Percentiles rank a stretch among this genome's conserved stretches.
These are phyloP conservation scores for Echinarachnius parma DNA, from an alignment of 53 echinoderm and acorn worm species.

Conservation along the genomic window DNA sequence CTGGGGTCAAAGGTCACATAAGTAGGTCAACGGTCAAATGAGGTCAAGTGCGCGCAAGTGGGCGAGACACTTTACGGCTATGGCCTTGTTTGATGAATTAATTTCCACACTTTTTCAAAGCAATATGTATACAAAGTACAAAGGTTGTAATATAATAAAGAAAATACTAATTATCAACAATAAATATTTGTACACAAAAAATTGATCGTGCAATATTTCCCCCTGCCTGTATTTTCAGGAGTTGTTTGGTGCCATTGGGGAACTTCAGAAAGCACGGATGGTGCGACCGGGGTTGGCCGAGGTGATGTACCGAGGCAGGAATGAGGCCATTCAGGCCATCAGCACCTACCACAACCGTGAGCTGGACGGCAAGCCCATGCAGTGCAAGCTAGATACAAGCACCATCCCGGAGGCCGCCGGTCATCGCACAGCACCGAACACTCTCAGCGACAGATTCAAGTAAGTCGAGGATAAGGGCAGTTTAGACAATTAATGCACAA, in stretches of 20 bases:
- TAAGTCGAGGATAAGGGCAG: too few species aligned
- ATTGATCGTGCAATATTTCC: not conserved
- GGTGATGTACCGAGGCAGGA: conserved; percentile 74
- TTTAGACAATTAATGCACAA: too few species aligned
- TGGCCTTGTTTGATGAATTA: too few species aligned
- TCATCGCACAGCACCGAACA: conserved; percentile 41
- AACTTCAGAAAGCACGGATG: conserved; percentile 69
- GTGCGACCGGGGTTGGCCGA: conserved; percentile 81
- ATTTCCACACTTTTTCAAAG: too few species aligned
- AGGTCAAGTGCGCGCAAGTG: too few species aligned
- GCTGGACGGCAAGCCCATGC: conserved; percentile 95
- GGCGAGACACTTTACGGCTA: too few species aligned
- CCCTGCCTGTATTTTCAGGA: conserved; percentile 45
- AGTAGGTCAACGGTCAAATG: too few species aligned
- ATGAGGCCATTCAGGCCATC: conserved; percentile 84
- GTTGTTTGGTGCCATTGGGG: conserved; percentile 84
- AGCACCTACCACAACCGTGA: conserved; percentile 90
- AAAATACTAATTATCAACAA: not conserved
- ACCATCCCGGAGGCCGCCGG: conserved; percentile 61
- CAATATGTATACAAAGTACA: not conserved
- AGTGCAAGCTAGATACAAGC: conserved; percentile 86
- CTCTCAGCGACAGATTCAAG: conserved; percentile 95
- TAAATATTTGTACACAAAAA: too few species aligned
- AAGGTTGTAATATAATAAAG: not conserved
- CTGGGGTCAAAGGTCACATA: too few species aligned